Conservation (phyloP, 2,797 vertebrate genomes). For the Gallinago nigripennis region DNA sequence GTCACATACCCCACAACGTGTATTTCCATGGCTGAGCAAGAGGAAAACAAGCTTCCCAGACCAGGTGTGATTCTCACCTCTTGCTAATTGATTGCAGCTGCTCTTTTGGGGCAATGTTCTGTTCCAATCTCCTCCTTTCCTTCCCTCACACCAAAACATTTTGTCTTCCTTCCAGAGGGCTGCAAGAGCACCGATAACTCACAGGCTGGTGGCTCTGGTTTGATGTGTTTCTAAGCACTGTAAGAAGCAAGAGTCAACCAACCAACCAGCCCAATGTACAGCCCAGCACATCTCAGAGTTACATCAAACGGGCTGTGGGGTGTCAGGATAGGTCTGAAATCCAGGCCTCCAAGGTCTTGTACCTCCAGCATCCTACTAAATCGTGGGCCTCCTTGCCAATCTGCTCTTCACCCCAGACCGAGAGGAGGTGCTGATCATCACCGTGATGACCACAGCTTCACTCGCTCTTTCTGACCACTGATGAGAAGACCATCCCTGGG, state of each 20-base stretch:
- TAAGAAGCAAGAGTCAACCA: background rate
- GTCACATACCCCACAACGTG: fast-evolving
- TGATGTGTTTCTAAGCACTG: background rate
- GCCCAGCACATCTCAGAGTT: background rate
- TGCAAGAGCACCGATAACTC: fast-evolving
- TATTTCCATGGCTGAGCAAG: background rate
- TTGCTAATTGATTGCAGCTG: fast-evolving
- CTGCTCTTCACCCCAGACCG: background rate
- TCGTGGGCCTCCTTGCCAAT: background rate
- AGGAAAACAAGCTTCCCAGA: background rate
- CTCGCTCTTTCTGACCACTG: background rate
- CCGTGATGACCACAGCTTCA: background rate
- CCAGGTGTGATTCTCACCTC: background rate
- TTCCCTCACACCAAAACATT: background rate
- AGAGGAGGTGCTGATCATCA: background rate
- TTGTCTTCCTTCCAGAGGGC: background rate
- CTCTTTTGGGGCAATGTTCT: background rate
- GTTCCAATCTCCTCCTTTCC: background rate
- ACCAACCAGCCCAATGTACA: background rate
- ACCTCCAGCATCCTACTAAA: background rate
- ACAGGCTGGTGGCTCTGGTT: background rate
- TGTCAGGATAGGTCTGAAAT: background rate
- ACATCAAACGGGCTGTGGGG: background rate
- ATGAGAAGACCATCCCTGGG: background rate
- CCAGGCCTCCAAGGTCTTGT: background rate